phyloP scores from a whole-genome alignment of 2,888 invertebrate species.

The Acleris cristana region DNA sequence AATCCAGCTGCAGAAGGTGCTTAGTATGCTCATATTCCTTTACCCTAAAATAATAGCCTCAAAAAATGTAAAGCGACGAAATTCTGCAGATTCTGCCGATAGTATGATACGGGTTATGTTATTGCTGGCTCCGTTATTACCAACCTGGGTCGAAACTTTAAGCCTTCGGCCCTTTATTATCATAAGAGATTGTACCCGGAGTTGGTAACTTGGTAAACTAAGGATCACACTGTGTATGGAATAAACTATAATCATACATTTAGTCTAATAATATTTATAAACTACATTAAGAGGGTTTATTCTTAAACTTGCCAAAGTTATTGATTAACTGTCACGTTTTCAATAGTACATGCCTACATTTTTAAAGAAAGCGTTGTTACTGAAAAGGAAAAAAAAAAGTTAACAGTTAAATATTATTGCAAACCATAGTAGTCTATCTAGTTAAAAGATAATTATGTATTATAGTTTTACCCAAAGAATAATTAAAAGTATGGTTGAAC shows the following conservation, averaged over 20 bases:
- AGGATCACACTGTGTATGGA: slow-evolving; percentile 4
- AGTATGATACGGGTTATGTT: slow-evolving; percentile 13
- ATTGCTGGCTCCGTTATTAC: slow-evolving; percentile 22
- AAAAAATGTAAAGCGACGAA: not conserved
- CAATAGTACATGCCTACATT: no score
- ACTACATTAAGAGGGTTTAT: not conserved
- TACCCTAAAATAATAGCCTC: not conserved
- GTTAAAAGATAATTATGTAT: no score
- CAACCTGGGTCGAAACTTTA: slow-evolving; percentile 28
- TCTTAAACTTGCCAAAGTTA: no score
- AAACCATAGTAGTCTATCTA: no score
- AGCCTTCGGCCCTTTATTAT: slow-evolving; percentile 27
- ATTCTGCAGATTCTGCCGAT: slow-evolving; percentile 15
- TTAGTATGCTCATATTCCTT: not conserved
- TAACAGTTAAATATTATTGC: no score
- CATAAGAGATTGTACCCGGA: slow-evolving; percentile 26
- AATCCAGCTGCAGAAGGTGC: not conserved
- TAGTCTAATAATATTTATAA: not conserved
- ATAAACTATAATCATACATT: not conserved
- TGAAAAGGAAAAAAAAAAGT: no score
- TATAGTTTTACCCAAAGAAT: no score
- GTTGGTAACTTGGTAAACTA: slow-evolving; percentile 22
- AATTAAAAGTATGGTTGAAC: no score
- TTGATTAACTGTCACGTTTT: no score
- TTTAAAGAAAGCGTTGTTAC: no score